These are phyloP conservation scores for Drosophila willistoni DNA, from an alignment of 1,140 invertebrate species.

Conservation along the genomic window DNA sequence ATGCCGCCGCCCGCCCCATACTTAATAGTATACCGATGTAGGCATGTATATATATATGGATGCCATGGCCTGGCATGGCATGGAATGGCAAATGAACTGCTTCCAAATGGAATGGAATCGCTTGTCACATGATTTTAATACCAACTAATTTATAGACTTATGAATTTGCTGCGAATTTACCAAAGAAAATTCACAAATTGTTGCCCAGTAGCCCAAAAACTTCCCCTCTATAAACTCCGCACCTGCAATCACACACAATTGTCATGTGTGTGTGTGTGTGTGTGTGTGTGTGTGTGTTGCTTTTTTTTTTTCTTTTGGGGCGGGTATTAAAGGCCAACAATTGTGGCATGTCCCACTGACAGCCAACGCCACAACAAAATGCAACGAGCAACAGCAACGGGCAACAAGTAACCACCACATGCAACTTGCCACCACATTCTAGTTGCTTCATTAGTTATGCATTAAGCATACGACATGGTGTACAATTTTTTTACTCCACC, in stretches of 20 bases:
- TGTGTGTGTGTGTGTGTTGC: too few species aligned
- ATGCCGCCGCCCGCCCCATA: slow-evolving; percentile 47
- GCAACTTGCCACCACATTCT: slow-evolving; percentile 50
- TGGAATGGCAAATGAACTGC: neutral
- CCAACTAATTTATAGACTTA: slow-evolving; percentile 7
- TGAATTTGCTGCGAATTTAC: slow-evolving; percentile 1
- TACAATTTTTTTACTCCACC: slow-evolving; percentile 34
- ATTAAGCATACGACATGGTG: slow-evolving; percentile 63
- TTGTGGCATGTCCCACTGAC: slow-evolving; percentile 62
- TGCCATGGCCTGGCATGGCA: neutral
- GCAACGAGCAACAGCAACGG: slow-evolving; percentile 21
- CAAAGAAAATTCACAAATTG: slow-evolving; percentile 3
- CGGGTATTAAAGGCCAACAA: slow-evolving; percentile 58
- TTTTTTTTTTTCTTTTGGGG: neutral
- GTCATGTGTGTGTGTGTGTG: slow-evolving; percentile 3
- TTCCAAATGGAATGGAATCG: neutral
- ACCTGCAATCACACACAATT: slow-evolving; percentile 33
- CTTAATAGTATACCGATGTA: slow-evolving; percentile 18
- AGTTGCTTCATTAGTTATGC: slow-evolving; percentile 61
- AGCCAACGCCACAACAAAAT: slow-evolving; percentile 50
- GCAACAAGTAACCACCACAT: slow-evolving; percentile 33
- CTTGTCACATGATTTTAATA: slow-evolving; percentile 14
- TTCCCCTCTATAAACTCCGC: slow-evolving; percentile 24
- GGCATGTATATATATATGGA: neutral
- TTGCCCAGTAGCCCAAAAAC: neutral